These are phyloP conservation scores for Nematopogon swammerdamellus DNA, from an alignment of 2,888 invertebrate species.

Conservation along the genomic window DNA sequence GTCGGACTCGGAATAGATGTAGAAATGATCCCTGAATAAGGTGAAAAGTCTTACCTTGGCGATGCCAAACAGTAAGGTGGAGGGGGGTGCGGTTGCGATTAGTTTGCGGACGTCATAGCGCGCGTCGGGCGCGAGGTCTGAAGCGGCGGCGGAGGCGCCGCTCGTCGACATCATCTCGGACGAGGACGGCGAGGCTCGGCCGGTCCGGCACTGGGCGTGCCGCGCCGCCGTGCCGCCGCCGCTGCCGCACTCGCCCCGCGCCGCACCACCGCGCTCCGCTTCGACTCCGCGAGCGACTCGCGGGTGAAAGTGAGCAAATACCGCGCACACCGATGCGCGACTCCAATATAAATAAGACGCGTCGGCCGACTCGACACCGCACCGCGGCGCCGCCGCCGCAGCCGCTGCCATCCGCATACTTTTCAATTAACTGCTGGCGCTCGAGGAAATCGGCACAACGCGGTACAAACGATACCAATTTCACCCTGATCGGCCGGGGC, in stretches of 20 bases:
- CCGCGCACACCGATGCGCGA: not conserved
- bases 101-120: not conserved
- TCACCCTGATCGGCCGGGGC: too few relatives aligned
- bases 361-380: too few relatives aligned
- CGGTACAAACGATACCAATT: slow-evolving; percentile 10
- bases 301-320: not conserved
- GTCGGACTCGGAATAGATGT: too few relatives aligned
- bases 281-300: not conserved
- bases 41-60: slow-evolving; percentile 22
- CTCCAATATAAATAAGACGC: slow-evolving; percentile 14
- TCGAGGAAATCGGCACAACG: slow-evolving; percentile 48
- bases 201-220: not conserved
- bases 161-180: not conserved
- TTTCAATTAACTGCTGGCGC: slow-evolving; percentile 38
- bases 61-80: not conserved
- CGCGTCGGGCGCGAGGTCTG: not conserved
- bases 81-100: not conserved
- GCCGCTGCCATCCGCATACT: slow-evolving; percentile 50
- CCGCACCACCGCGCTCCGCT: not conserved
- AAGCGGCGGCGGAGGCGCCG: not conserved
- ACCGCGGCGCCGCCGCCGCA: slow-evolving; percentile 35
- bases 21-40: slow-evolving; percentile 16
- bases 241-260: not conserved
- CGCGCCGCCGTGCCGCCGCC: not conserved
- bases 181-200: not conserved